Conservation (phyloP, 2,113 vertebrate genomes). For the Dendrocopos noguchii region DNA sequence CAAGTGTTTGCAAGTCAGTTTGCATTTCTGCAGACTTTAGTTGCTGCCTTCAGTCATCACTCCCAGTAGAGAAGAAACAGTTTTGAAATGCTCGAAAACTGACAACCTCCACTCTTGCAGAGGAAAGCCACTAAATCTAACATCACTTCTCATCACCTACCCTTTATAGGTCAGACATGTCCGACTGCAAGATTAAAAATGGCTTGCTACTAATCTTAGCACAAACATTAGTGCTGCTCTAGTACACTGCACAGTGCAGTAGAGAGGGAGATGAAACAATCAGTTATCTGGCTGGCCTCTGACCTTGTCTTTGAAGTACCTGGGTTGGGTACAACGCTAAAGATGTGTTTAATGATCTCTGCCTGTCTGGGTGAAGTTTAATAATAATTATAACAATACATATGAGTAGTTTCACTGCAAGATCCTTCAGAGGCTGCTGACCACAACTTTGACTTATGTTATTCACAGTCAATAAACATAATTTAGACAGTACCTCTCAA, state of each 20-base stretch:
- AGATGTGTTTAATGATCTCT: background rate
- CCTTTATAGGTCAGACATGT: constrained; percentile 47
- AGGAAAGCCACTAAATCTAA: constrained; percentile 54
- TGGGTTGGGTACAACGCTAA: background rate
- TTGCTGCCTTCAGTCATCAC: background rate
- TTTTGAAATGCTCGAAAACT: constrained; percentile 51
- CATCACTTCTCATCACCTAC: constrained; percentile 47
- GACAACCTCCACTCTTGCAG: constrained; percentile 21
- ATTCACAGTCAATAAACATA: background rate
- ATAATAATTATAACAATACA: background rate
- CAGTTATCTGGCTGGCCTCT: background rate
- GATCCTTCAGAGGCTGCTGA: background rate
- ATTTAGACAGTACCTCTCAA: background rate
- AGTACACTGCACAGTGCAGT: background rate
- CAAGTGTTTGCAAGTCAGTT: background rate
- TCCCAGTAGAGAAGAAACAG: constrained; percentile 44
- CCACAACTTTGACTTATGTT: background rate
- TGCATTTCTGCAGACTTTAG: background rate
- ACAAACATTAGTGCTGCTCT: constrained; percentile 44
- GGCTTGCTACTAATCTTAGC: constrained; percentile 63
- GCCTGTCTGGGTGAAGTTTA: background rate
- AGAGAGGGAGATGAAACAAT: constrained; percentile 6
- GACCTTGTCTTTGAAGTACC: constrained; percentile 32
- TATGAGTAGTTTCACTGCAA: background rate
- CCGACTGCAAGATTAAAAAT: constrained; percentile 57